These are phyloP conservation scores for Simalia tracyae DNA, from an alignment of 2,797 vertebrate species.

Conservation along the genomic window DNA sequence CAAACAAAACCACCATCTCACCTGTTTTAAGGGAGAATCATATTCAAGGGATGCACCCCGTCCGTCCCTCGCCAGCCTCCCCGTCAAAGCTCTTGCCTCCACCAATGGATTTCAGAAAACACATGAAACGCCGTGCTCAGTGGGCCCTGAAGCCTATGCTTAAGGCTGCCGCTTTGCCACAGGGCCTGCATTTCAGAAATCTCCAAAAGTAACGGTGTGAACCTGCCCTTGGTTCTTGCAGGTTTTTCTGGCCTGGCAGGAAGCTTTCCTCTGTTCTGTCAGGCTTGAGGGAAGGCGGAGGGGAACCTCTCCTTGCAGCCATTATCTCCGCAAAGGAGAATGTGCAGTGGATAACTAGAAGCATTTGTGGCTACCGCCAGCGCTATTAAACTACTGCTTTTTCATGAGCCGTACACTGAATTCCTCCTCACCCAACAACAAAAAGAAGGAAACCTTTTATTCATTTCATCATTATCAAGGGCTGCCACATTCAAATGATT, in stretches of 20 bases:
- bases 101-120: not conserved
- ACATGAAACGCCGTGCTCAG: not conserved
- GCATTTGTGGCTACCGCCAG: slow-evolving; percentile 54
- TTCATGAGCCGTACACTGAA: slow-evolving; percentile 71
- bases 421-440: slow-evolving; percentile 68
- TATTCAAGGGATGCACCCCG: not conserved
- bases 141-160: not conserved
- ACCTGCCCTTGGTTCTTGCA: not conserved
- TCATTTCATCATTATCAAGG: slow-evolving; percentile 76
- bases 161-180: not conserved
- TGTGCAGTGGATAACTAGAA: slow-evolving; percentile 67
- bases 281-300: not conserved
- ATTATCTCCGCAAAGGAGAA: slow-evolving; percentile 58
- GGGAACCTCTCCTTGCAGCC: slow-evolving; percentile 61
- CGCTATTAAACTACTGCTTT: slow-evolving; percentile 70
- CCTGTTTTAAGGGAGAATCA: not conserved
- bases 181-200: not conserved
- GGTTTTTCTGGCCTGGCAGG: not conserved
- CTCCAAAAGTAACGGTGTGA: not conserved
- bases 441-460: slow-evolving; percentile 68
- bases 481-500: slow-evolving; percentile 75
- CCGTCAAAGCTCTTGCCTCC: not conserved
- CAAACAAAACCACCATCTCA: not conserved
- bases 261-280: not conserved
- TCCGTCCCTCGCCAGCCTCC: not conserved